Percentiles rank a stretch among this genome's conserved stretches.
Conservation (phyloP, 2,797 vertebrate genomes). For the Leucoraja ocellata region DNA sequence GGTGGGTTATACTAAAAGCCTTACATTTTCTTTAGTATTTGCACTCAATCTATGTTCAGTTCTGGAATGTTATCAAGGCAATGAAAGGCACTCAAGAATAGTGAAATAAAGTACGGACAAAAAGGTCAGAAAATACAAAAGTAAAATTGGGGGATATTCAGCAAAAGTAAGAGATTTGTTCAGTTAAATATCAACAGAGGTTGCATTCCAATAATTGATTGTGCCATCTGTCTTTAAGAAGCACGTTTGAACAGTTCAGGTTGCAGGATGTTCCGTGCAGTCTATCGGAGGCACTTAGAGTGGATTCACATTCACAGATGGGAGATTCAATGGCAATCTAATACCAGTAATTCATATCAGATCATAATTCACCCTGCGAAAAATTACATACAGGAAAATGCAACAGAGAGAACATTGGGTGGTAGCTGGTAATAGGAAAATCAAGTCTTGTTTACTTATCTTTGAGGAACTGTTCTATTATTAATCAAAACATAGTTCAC, state of each 20-base stretch:
- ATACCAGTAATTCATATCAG: neutral
- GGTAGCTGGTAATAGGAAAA: neutral
- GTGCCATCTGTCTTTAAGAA: neutral
- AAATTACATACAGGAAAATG: neutral
- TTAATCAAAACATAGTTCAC: neutral
- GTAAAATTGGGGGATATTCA: neutral
- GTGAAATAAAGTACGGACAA: neutral
- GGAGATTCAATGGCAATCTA: neutral
- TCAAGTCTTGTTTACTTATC: neutral
- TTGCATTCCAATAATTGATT: neutral
- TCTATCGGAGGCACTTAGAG: neutral
- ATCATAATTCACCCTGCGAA: neutral
- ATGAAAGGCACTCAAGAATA: neutral
- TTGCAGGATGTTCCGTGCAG: neutral
- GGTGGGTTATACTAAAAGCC: neutral
- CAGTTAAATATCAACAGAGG: neutral
- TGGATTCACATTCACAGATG: neutral
- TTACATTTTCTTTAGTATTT: neutral
- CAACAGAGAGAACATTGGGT: neutral
- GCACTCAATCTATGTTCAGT: neutral
- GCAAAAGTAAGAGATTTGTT: neutral
- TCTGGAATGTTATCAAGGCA: neutral
- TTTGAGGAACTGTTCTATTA: neutral
- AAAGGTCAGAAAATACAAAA: neutral
- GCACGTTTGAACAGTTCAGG: neutral